Conservation (phyloP, 2,888 invertebrate genomes). For the Pseudococcus jackbeardsleyi region DNA sequence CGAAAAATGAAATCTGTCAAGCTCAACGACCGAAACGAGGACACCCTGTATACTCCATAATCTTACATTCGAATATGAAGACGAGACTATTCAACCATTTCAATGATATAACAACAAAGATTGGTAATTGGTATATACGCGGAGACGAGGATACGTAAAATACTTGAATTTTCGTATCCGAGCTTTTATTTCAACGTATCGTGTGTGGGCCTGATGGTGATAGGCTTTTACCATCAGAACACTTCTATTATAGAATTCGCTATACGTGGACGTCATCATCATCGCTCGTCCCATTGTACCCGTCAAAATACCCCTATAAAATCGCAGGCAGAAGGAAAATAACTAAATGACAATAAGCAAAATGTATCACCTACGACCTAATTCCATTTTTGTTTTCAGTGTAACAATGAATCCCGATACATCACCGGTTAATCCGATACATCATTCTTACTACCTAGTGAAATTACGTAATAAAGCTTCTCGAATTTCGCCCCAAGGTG, state of each 20-base stretch:
- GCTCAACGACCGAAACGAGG: too few species aligned
- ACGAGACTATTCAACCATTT: neutral
- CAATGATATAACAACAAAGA: neutral
- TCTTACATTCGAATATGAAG: neutral
- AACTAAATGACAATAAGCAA: constrained; percentile 27
- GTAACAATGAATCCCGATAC: constrained; percentile 12
- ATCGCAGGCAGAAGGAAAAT: neutral
- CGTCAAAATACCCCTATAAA: neutral
- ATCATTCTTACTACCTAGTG: neutral
- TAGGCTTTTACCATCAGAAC: neutral
- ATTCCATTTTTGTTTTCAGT: constrained; percentile 9
- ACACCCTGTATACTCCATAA: too few species aligned
- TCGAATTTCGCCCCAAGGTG: constrained; percentile 29
- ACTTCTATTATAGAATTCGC: neutral
- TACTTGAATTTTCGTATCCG: neutral
- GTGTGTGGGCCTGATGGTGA: neutral
- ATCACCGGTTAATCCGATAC: constrained; percentile 31
- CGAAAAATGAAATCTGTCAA: too few species aligned
- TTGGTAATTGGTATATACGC: too few species aligned
- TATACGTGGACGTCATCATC: neutral
- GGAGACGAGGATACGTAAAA: neutral
- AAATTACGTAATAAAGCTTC: constrained; percentile 27
- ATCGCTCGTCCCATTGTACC: neutral
- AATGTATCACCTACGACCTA: constrained; percentile 40
- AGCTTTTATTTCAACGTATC: constrained; percentile 10